phyloP scores from a whole-genome alignment of 2,113 vertebrate species.

The Micromys minutus region DNA sequence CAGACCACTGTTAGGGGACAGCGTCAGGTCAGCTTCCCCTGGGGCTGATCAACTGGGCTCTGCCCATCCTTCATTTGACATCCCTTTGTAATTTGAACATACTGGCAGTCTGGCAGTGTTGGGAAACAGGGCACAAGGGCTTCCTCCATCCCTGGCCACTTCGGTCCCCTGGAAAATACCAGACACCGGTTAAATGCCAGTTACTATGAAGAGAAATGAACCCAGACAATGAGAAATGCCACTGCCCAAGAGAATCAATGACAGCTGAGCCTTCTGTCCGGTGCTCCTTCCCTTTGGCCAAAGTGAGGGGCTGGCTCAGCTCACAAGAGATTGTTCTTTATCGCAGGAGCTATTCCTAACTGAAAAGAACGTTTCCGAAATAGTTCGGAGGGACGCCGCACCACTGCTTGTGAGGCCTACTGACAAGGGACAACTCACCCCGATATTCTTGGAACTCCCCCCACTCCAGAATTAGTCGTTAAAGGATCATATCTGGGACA shows the following conservation, averaged over 20 bases:
- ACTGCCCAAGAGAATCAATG: background rate
- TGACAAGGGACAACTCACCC: background rate
- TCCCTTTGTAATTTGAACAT: background rate
- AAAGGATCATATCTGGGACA: background rate
- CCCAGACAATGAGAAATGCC: background rate
- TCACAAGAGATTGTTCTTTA: background rate
- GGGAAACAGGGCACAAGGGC: background rate
- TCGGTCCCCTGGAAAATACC: background rate
- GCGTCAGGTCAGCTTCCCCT: background rate
- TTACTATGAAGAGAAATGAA: background rate
- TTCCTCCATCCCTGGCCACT: background rate
- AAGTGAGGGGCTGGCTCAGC: background rate
- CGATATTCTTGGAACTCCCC: background rate
- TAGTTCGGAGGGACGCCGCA: background rate
- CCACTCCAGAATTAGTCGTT: background rate
- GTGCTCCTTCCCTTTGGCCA: background rate
- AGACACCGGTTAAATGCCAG: background rate
- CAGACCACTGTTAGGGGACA: fast-evolving
- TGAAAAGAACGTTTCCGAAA: background rate
- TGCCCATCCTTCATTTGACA: background rate
- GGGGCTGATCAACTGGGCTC: background rate
- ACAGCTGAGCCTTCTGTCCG: background rate
- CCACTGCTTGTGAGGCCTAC: background rate
- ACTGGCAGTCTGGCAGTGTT: fast-evolving
- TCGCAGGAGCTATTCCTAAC: background rate